A percentile compares a stretch with the other conserved stretches of the same genome.
phyloP scores from a whole-genome alignment of 1,140 invertebrate genomes.

The Anastrepha ludens region DNA sequence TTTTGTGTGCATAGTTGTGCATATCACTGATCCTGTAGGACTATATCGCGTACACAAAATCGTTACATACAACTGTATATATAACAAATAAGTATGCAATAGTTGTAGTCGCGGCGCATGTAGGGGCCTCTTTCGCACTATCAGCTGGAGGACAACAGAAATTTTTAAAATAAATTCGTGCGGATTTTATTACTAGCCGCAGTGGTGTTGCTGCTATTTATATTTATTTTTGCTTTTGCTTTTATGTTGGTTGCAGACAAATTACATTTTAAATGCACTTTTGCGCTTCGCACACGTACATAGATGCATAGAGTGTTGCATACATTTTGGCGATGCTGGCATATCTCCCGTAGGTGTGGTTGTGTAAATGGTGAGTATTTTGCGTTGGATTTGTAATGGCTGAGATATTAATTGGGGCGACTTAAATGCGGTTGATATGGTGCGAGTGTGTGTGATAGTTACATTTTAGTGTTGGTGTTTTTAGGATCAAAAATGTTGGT shows the following conservation, averaged over 20 bases:
- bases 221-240: neutral
- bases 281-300: neutral
- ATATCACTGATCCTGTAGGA: conserved; percentile 19
- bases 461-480: no score
- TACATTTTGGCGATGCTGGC: neutral
- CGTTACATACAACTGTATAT: neutral
- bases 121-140: neutral
- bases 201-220: conserved; percentile 16
- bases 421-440: neutral
- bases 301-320: neutral
- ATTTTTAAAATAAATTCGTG: conserved; percentile 64
- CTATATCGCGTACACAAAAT: conserved; percentile 11
- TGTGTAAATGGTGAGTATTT: neutral
- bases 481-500: no score
- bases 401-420: conserved; percentile 17
- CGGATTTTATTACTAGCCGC: conserved; percentile 57
- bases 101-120: neutral
- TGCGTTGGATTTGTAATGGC: neutral
- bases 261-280: conserved; percentile 74
- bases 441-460: neutral
- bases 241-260: conserved; percentile 66
- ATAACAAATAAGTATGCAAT: neutral
- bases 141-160: neutral
- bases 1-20: conserved; percentile 11
- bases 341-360: neutral